Evolutionary conservation across 2,888 invertebrate genomes (phyloP).

Genomic region (Gibbula magus): DNA sequence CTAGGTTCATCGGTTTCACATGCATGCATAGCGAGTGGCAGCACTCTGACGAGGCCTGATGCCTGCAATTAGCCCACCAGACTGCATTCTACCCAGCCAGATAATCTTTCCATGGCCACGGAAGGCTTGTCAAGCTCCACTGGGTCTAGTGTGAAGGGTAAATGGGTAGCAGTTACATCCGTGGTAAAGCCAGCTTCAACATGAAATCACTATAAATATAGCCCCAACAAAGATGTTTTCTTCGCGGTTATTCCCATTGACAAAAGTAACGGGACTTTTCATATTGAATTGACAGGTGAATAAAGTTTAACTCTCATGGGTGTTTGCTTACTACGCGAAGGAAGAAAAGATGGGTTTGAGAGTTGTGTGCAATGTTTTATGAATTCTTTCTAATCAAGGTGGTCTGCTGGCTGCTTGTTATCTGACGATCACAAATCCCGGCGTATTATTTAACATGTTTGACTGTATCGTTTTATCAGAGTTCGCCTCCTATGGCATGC

Average conservation of each 20-base stretch:
- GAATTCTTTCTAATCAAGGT: constrained; percentile 1
- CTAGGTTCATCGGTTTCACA: neutral
- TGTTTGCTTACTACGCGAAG: neutral
- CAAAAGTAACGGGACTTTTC: constrained; percentile 15
- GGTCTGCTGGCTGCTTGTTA: neutral
- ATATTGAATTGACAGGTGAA: neutral
- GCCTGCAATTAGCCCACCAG: neutral
- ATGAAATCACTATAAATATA: constrained; percentile 11
- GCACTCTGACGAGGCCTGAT: neutral
- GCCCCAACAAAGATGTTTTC: constrained; percentile 9
- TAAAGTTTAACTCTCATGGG: neutral
- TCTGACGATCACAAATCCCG: neutral
- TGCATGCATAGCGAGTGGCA: neutral
- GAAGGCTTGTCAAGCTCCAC: neutral
- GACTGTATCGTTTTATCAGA: neutral
- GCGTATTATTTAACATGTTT: neutral
- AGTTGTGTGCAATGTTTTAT: neutral
- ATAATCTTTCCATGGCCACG: constrained; percentile 15
- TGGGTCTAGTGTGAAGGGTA: neutral
- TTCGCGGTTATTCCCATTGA: constrained; percentile 13
- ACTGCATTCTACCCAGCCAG: constrained; percentile 8
- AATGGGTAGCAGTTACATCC: constrained; percentile 5
- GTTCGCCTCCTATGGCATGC: neutral
- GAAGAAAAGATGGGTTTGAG: neutral
- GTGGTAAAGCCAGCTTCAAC: neutral